Evolutionary conservation across 2,797 vertebrate genomes (phyloP).

Genomic region (Chiloscyllium punctatum): DNA sequence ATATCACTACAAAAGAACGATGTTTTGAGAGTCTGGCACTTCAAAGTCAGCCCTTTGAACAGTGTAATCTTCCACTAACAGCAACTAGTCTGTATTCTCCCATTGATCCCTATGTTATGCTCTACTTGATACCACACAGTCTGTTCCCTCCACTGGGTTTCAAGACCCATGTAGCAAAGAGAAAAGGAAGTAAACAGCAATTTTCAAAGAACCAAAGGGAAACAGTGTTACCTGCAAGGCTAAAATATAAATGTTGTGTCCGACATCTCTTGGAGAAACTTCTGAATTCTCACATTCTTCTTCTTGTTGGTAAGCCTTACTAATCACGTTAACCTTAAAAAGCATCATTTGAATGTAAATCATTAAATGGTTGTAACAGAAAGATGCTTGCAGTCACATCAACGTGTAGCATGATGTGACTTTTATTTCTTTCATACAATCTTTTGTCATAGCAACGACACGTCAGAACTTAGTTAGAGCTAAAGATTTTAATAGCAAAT

Average conservation of each 20-base stretch:
- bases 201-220: not conserved
- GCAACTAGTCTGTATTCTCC: not conserved
- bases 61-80: not conserved
- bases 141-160: not conserved
- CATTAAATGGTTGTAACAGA: not conserved
- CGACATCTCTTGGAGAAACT: constrained; percentile 84
- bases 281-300: constrained; percentile 74
- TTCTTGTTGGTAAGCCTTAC: constrained; percentile 86
- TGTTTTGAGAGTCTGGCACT: not conserved
- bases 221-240: constrained; percentile 73
- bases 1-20: not conserved
- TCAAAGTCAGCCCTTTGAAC: not conserved
- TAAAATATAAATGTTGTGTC: constrained; percentile 97
- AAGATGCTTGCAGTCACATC: not conserved
- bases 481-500: not conserved
- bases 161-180: not conserved
- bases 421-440: not conserved
- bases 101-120: not conserved
- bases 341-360: not conserved
- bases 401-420: not conserved
- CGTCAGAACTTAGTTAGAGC: not conserved
- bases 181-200: not conserved
- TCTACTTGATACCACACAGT: not conserved
- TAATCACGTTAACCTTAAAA: constrained; percentile 83
- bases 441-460: too few relatives aligned